Percentiles rank a stretch among this genome's conserved stretches.
Conservation (phyloP, 2,888 invertebrate genomes). For the Hemicrepidius hirtus region DNA sequence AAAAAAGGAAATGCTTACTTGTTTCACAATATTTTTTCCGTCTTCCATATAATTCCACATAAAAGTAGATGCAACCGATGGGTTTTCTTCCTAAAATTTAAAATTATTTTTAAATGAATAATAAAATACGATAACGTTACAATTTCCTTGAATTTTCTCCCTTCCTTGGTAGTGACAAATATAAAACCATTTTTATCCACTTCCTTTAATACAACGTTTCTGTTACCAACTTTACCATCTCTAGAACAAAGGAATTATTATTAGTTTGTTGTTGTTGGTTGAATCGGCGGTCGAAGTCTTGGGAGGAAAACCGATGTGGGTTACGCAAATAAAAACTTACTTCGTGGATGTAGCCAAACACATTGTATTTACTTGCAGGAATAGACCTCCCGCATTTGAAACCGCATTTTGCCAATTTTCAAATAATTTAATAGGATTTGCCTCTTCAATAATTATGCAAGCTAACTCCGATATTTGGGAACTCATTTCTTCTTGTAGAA, state of each 20-base stretch:
- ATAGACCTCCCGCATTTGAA: slow-evolving; percentile 48
- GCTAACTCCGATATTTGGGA: slow-evolving; percentile 65
- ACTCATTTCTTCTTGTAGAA: not conserved
- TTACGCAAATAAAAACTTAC: slow-evolving; percentile 64
- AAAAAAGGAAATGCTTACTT: slow-evolving; percentile 57
- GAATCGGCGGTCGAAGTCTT: no score
- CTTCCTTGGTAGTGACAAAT: slow-evolving; percentile 71
- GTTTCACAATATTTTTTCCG: slow-evolving; percentile 58
- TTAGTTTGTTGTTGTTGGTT: no score
- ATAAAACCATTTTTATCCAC: slow-evolving; percentile 72
- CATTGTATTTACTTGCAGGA: slow-evolving; percentile 62
- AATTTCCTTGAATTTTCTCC: slow-evolving; percentile 71
- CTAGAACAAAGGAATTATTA: slow-evolving; percentile 62
- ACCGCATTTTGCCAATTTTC: slow-evolving; percentile 71
- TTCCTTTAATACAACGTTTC: slow-evolving; percentile 66
- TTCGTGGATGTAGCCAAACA: slow-evolving; percentile 70
- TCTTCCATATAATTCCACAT: slow-evolving; percentile 68
- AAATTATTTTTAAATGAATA: not conserved
- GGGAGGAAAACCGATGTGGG: no score
- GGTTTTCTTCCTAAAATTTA: slow-evolving; percentile 68
- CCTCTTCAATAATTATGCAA: slow-evolving; percentile 66
- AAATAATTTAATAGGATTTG: slow-evolving; percentile 72
- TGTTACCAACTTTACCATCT: slow-evolving; percentile 66
- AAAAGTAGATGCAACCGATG: slow-evolving; percentile 71
- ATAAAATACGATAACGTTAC: slow-evolving; percentile 64